Evolutionary conservation across 2,888 invertebrate species (phyloP), one percentile per base, ranked within the genome.

Genomic region (Tachina grossa): DNA sequence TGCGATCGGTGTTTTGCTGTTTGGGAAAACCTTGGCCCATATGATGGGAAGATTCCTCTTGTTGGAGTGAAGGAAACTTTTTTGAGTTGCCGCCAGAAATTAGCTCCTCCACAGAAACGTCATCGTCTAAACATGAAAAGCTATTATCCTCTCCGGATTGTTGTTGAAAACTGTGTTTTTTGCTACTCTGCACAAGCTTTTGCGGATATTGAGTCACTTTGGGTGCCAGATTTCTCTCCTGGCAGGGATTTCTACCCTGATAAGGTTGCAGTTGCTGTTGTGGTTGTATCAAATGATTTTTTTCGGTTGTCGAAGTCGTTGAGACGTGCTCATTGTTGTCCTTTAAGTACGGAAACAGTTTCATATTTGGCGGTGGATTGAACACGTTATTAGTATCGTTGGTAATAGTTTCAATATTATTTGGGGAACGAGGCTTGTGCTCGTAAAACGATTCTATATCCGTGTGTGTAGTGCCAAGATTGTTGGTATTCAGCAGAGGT

Each of bases 161-260:
- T n/a, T 91, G 68, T 39, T 92, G 91, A 59, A 92, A 92, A 72
- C 92, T 92, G 81, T 92, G 92, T 87, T 93, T 93, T 84, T 92
- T 92, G 80, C 92, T 92, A 53, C 92, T 91, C 74, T 92, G 92
- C 43, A 93, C 91, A 2, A 92, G 88, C 13, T 92, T 89, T 6
- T 90, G 92, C 0, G 90, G 89, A 13, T 90, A 89, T 1, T 90
- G 91, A 4, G 85, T 49, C 0, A 89, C 72, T 9, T 89, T 87
- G 0, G 92, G 92, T 3, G 92, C 95, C 87, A 95, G 92, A 93
- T 97, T 97, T 11, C 96, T 93, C 90, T 96, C 97, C 90, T 96
- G 94, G 87, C 97, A 98, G 11, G 96, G 95, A 93, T 97, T 98
- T 43, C 96, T 94, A 1, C 97, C 98, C 91, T 97, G 97, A 92